phyloP scores from a whole-genome alignment of 2,888 invertebrate genomes.

The Timema podura region DNA sequence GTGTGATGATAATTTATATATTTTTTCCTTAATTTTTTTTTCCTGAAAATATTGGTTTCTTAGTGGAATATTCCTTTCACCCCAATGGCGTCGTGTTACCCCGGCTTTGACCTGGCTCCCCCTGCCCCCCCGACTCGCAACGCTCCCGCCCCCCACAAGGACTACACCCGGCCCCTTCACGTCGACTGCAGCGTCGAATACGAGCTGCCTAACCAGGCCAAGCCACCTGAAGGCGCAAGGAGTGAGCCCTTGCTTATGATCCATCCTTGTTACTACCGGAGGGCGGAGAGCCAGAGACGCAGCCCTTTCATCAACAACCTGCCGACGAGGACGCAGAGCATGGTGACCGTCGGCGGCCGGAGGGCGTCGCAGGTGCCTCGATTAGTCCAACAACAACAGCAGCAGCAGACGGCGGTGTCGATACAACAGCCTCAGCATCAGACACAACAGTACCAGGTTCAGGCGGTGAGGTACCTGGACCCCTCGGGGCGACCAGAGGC shows the following conservation, averaged over 20 bases:
- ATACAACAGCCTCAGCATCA: constrained; percentile 23
- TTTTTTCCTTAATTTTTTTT: constrained; percentile 20
- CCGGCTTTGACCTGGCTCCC: constrained; percentile 44
- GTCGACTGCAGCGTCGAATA: constrained; percentile 90
- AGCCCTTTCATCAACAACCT: constrained; percentile 82
- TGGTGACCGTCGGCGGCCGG: constrained; percentile 14
- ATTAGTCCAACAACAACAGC: constrained; percentile 17
- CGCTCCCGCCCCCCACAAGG: constrained; percentile 54
- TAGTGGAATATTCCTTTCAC: constrained; percentile 15
- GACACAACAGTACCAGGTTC: constrained; percentile 18
- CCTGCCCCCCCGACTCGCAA: constrained; percentile 43
- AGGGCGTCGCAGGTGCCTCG: constrained; percentile 17
- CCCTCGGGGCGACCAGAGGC: constrained; percentile 3
- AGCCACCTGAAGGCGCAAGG: constrained; percentile 77
- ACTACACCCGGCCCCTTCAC: constrained; percentile 81
- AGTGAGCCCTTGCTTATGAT: constrained; percentile 85
- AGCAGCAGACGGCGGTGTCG: constrained; percentile 10
- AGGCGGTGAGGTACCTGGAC: constrained; percentile 5
- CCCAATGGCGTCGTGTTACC: constrained; percentile 44
- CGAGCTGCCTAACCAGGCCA: constrained; percentile 84
- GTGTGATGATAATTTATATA: constrained; percentile 20
- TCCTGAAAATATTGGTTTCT: constrained; percentile 16
- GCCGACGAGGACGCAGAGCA: constrained; percentile 30
- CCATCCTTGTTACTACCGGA: constrained; percentile 83
- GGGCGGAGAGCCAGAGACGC: constrained; percentile 77